Evolutionary conservation across 1,140 invertebrate species (phyloP), one percentile per base, ranked within the genome.

Genomic region (Elysia chlorotica): DNA sequence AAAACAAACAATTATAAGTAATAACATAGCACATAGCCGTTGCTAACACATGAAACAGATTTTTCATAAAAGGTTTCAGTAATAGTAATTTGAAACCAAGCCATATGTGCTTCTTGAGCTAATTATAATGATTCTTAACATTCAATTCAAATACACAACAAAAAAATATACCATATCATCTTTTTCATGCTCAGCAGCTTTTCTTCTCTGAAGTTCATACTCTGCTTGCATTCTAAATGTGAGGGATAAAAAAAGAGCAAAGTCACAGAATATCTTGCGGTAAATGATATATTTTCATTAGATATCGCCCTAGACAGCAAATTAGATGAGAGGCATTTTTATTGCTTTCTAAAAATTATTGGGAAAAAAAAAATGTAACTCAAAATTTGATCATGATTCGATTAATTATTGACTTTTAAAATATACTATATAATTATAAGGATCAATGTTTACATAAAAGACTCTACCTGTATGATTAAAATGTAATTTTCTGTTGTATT

Each of bases 151-250:
- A 14, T 48, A 17, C 36, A 67, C 23, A 31, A 31, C 6, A 53
- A 30, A 35, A 28, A 38, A 70, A 77, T 78, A 77, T 87, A 92
- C 91, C 83, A 93, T 87, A 66, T 86, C 81, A 78, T 91, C 90
- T 54, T 90, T 90, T 41, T 94, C 91, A 6, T 90, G 86, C 82
- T 93, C 91, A 0, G 89, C 90, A 69, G 83, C 83, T 30, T 89
- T 88, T 31, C 92, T 87, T 68, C 90, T 90, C 75, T 91, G 90
- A 76, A 92, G 93, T 79, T 96, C 94, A 54, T 91, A 89, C 82
- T 95, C 93, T 5, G 96, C 87, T 38, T 95, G 87, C 73, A 91
- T 92, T 62, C 93, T 90, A 0, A n/a, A n/a, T n/a, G n/a, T n/a
- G n/a, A n/a, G n/a, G n/a, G n/a, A n/a, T n/a, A n/a, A n/a, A n/a